phyloP scores from a whole-genome alignment of 1,140 invertebrate genomes.

The Eciton burchellii region DNA sequence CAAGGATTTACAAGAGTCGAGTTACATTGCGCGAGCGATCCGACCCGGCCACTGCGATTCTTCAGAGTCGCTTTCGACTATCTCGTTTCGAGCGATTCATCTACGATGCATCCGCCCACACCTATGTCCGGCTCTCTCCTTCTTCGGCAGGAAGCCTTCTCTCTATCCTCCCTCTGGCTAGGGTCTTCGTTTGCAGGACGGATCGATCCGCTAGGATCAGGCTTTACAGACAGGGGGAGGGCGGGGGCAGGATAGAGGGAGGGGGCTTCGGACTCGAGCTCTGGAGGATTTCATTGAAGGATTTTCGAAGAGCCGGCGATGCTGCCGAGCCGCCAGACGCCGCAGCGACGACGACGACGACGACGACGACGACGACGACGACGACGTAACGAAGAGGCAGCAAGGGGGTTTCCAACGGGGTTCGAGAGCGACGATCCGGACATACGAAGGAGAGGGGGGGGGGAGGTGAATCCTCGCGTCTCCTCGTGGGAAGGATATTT shows the following conservation, averaged over 20 bases:
- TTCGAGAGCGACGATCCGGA: constrained; percentile 46
- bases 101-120: constrained; percentile 13
- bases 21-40: constrained; percentile 30
- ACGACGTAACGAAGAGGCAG: constrained; percentile 41
- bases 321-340: constrained; percentile 10
- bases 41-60: constrained; percentile 52
- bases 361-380: constrained; percentile 29
- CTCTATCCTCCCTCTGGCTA: constrained; percentile 34
- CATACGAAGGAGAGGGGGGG: too few relatives aligned
- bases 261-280: constrained; percentile 46
- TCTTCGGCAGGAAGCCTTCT: constrained; percentile 34
- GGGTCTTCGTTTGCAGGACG: constrained; percentile 58
- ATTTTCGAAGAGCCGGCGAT: constrained; percentile 54
- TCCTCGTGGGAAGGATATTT: constrained; percentile 33
- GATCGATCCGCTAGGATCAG: constrained; percentile 60
- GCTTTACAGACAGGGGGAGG: too few relatives aligned
- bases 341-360: neutral
- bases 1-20: constrained; percentile 59
- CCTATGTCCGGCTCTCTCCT: constrained; percentile 18
- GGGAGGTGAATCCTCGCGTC: constrained; percentile 40
- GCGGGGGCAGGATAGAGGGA: too few relatives aligned
- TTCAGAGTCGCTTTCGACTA: constrained; percentile 62
- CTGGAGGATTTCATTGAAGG: constrained; percentile 69
- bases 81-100: constrained; percentile 65
- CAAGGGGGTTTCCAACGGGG: constrained; percentile 41